Conservation (phyloP, 2,113 vertebrate genomes). For the Chaetorhynchus papuensis region DNA sequence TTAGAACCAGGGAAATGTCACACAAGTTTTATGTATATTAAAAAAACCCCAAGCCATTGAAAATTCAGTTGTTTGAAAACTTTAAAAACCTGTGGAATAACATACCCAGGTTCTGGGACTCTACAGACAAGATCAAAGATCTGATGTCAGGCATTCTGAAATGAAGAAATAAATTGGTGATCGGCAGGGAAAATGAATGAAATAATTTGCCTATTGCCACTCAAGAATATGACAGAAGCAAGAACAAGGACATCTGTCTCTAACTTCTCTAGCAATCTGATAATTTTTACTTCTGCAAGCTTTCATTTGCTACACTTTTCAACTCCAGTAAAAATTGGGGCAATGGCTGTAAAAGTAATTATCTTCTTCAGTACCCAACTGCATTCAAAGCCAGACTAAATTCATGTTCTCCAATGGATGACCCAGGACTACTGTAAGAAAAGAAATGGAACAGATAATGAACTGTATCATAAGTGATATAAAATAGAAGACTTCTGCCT, state of each 20-base stretch:
- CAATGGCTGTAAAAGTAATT: not conserved
- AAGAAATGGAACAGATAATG: not conserved
- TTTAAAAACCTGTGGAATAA: not conserved
- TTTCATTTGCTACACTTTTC: not conserved
- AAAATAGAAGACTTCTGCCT: not conserved
- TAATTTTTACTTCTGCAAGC: not conserved
- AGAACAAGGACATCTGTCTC: not conserved
- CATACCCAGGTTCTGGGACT: not conserved
- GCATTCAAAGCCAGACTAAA: not conserved
- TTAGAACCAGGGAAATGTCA: not conserved
- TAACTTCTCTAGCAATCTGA: not conserved
- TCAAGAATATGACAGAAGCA: not conserved
- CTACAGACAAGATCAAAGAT: not conserved
- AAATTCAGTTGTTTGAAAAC: not conserved
- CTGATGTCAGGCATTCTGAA: not conserved
- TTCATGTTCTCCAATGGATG: not conserved
- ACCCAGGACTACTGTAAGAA: not conserved
- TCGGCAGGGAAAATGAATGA: not conserved
- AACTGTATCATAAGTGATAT: fast-evolving
- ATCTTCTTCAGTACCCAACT: not conserved
- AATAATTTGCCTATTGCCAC: not conserved
- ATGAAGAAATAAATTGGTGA: not conserved
- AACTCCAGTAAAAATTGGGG: not conserved
- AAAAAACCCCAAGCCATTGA: not conserved
- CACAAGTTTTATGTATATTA: not conserved